phyloP scores from a whole-genome alignment of 1,140 invertebrate species.

The Antheraea mylitta region DNA sequence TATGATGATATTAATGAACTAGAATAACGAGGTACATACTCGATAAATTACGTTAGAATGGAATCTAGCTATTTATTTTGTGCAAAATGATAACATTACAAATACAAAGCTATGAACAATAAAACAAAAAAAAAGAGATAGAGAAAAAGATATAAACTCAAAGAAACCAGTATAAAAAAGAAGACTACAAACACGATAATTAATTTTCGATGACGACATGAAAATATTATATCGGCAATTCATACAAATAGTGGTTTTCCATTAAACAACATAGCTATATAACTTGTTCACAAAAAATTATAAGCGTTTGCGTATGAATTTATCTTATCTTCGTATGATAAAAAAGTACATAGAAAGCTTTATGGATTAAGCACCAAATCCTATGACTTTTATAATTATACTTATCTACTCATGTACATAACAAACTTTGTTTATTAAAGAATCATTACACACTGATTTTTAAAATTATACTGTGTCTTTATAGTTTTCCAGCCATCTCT shows the following conservation, averaged over 20 bases:
- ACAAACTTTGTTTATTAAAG: background rate
- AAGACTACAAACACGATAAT: too few species aligned
- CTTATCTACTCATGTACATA: background rate
- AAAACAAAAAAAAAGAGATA: too few species aligned
- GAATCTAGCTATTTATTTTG: background rate
- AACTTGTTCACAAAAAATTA: background rate
- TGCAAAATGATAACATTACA: background rate
- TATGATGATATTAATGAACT: constrained; percentile 5
- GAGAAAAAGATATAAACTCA: too few species aligned
- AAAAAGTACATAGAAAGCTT: background rate
- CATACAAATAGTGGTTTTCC: background rate
- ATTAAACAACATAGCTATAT: background rate
- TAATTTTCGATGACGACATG: too few species aligned
- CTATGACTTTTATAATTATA: background rate
- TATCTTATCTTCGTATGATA: background rate
- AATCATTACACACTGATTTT: background rate
- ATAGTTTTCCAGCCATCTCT: too few species aligned
- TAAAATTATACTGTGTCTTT: background rate
- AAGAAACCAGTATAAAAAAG: too few species aligned
- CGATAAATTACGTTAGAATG: too few species aligned
- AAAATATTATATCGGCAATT: too few species aligned
- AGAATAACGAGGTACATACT: background rate
- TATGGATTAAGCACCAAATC: background rate
- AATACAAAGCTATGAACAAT: too few species aligned
- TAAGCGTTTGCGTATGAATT: background rate